Evolutionary conservation across 2,888 invertebrate species (phyloP), one percentile per base, ranked within the genome.

Genomic region (Mactromeris polynyma): DNA sequence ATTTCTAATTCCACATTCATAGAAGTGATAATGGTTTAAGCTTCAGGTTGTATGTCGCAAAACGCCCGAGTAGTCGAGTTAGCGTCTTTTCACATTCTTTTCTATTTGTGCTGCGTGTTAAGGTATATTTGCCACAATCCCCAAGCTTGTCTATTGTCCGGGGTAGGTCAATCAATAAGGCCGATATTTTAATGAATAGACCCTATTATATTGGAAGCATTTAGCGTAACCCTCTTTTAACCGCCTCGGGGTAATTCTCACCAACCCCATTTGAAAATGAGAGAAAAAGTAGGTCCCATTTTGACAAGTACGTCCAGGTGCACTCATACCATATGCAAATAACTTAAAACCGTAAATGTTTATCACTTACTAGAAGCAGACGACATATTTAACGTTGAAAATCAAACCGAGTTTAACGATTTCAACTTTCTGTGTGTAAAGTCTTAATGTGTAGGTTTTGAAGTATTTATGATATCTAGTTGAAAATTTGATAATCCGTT

Each of bases 401-500:
- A 82, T 64, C 58, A 82, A 82, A 31, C 31, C 19, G 64, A 58
- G 82, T 82, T 64, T 82, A 82, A 82, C 38, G 82, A 82, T 82
- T 81, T 54, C 21, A 40, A 64, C 36, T 58, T 82, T 58, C 33
- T 19, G 73, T 82, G 82, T 54, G 82, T 82, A 82, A 80, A 64
- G 82, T 38, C 54, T 14, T 33, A 26, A 14, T 79, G 79, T 40
- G 21, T n/a, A 38, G n/a, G n/a, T 79, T 79, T 73, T 79, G n/a
- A 83, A 83, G 84, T 77, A 73, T 77, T 77, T 54, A 79, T 54
- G 54, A 84, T 84, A 78, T 84, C 84, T 78, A 54, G 77, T 84
- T 84, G 78, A 84, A 78, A 38, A 54, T 83, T 83, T 85, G 85
- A 89, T 89, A 89, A 89, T 89, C 88, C 88, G 81, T 82, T 58